Base-by-base conservation (phyloP, 1,140 invertebrate species). In the Hylyphantes graminicola region DNA sequence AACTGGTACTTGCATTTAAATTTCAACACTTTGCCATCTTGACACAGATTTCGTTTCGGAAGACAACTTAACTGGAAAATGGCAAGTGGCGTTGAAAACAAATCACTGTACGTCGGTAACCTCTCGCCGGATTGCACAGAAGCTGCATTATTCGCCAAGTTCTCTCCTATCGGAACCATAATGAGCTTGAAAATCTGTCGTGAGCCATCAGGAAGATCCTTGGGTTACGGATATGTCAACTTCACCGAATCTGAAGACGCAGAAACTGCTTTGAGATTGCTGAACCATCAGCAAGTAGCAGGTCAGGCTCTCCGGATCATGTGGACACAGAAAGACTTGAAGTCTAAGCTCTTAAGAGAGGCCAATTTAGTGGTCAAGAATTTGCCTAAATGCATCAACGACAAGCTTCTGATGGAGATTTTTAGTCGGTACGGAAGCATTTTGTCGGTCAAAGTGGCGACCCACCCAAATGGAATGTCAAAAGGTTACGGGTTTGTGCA, bases 291-390 rank as follows among this genome's bases (percentile, higher is more conserved):
- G 90, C 93, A 96, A 88, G 94, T 99, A 87, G 97, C 98, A 90
- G 97, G 96, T 85, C 94, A 96, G 87, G 97, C 98, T 84, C 98
- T 99, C 90, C 93, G 98, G 89, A 99, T 99, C 88, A 99, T 99
- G 98, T 99, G 98, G 98, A 98, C 97, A 99, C 54, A 74, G 11
- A 74, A 74, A 10, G 21, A 74, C 19, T 98, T 97, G 98, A 91
- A 93, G 97, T 88, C 98, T 99, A 92, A 98, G 97, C 61, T 98
- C 99, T 64, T 93, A 97, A 87, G 97, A 97, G 12, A 17, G 7
- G 98, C 98, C 70, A 99, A 99, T 91, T 96, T 99, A 75, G 99
- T 99, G 90, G 99, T 99, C 87, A 99, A 99, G 91, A 99, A 99
- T 90, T 91, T 99, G 89, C 97, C 98, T 89, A 98, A 96, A 90